Evolutionary conservation across 2,113 vertebrate species (phyloP), one percentile per base, ranked within the genome.

Genomic region (Atractosteus spatula): DNA sequence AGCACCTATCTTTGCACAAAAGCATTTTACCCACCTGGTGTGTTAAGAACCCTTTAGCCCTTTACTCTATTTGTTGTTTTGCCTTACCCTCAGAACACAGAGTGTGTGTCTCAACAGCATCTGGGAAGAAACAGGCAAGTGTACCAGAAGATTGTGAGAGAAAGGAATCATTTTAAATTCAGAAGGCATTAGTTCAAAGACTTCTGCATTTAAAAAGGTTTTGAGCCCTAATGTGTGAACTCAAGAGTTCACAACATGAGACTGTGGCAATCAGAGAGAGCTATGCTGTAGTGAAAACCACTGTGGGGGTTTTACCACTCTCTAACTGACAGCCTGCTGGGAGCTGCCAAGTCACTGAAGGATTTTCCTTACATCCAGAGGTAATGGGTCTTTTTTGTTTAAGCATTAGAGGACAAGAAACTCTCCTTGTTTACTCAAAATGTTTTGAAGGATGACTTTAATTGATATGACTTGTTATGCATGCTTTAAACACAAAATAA

Each of bases 291-390:
- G 12, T 59, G 57, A 13, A 59, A 59, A 59, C 47, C 47, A 59
- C 57, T 16, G 12, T n/a, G n/a, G 8, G 5, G 8, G 8, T 59
- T 59, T 59, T 59, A 59, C 4, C n/a, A 16, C n/a, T 13, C 13
- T 59, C 12, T 59, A 59, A 59, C 57, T 59, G 57, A 5, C 57
- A 59, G 57, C 57, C 57, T 59, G 57, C 57, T n/a, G 57, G 57
- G 57, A 59, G 57, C 57, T 59, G 57, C 12, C 12, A 16, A 59
- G 57, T n/a, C 12, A 59, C 57, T 59, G 57, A 8, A 59, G 57
- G 57, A 13, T 59, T 59, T 13, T 59, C 11, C 57, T 59, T 59
- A 59, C 12, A 59, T 13, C 57, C n/a, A 59, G 14, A 13, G n/a
- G 3, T 59, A 14, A 59, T 16, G n/a, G 12, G 12, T 59, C 12